Evolutionary conservation across 2,888 invertebrate genomes (phyloP), one percentile per base, ranked within the genome.

Genomic region (Drosophila mimica): DNA sequence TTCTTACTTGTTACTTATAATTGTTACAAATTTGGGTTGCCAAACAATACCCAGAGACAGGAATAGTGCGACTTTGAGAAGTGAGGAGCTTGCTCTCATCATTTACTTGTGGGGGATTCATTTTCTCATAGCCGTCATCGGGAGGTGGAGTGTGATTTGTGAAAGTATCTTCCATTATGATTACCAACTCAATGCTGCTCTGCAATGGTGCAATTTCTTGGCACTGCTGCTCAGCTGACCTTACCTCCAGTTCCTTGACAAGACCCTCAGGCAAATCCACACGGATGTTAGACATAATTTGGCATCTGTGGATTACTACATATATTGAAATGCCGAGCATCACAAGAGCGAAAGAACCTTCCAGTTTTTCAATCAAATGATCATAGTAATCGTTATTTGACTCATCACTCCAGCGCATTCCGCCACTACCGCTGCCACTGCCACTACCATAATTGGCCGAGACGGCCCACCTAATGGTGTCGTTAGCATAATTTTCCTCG

Each of bases 191-290:
- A n/a, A n/a, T n/a, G n/a, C n/a, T n/a, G n/a, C n/a, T n/a, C n/a
- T n/a, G n/a, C n/a, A n/a, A n/a, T n/a, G n/a, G n/a, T n/a, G n/a
- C n/a, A n/a, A n/a, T n/a, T n/a, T 1, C 2, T 20, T 3, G 1
- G 15, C 0, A 8, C 7, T n/a, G 28, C n/a, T 36, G 13, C 17
- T n/a, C 2, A 13, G n/a, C 38, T 4, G 28, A 0, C 11, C 17
- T 9, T 1, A 28, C 20, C 3, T 46, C 4, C n/a, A 11, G 3
- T 4, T 13, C 15, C 3, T 8, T 43, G 15, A 4, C 0, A 8
- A 72, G 8, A 1, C 72, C 73, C 17, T 17, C 17, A 0, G 83
- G 77, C 6, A 81, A 7, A 0, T 51, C 81, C 7, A 77, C 66
- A 0, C 46, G 8, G 9, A 81, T 74, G 4, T 49, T 5, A 8